These are phyloP conservation scores for Rhopalosiphum maidis DNA, from an alignment of 1,140 invertebrate species.

Conservation along the genomic window DNA sequence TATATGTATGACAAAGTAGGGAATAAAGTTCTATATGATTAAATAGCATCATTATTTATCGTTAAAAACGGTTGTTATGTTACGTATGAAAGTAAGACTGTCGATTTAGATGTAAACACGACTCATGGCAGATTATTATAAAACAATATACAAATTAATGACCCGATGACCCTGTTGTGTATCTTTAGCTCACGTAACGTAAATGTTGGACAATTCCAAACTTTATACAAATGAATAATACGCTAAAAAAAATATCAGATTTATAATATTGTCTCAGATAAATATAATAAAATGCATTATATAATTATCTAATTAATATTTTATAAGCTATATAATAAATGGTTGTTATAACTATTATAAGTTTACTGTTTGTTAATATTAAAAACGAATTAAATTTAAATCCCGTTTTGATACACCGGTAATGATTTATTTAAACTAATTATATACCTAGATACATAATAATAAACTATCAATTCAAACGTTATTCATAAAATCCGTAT, in stretches of 20 bases:
- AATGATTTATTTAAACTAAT: background rate
- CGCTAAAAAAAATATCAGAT: background rate
- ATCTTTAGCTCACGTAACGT: background rate
- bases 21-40: background rate
- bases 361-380: background rate
- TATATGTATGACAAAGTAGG: background rate
- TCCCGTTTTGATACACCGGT: background rate
- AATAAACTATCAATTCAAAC: background rate
- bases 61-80: background rate
- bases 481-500: background rate
- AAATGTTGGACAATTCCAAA: background rate
- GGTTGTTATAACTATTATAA: background rate
- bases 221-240: background rate
- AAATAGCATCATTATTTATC: background rate
- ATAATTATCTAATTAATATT: background rate
- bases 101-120: background rate
- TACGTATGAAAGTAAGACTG: background rate
- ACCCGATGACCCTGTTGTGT: background rate
- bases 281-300: background rate
- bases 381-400: background rate
- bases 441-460: background rate
- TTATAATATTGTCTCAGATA: background rate
- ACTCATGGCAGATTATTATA: background rate
- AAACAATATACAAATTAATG: background rate
- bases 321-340: background rate